These are phyloP conservation scores for Siderastrea siderea DNA, from an alignment of 92 coral and sea anemone species.

Conservation along the genomic window DNA sequence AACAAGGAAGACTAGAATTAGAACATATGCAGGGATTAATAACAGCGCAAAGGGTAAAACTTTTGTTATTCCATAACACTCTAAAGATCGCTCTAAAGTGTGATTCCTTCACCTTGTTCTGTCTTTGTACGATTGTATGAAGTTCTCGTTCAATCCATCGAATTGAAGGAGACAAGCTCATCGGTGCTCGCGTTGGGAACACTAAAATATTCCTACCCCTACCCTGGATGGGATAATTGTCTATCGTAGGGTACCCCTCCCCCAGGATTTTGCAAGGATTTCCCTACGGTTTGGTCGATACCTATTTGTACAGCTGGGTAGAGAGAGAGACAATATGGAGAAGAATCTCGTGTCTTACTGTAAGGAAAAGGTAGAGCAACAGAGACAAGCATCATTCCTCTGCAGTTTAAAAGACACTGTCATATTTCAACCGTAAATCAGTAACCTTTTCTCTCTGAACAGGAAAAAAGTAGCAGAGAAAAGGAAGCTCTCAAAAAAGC, in stretches of 20 bases:
- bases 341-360: no score
- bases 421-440: neutral
- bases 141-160: neutral
- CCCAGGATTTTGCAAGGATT: no score
- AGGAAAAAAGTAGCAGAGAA: slow-evolving; percentile 93
- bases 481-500: slow-evolving; percentile 98
- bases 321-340: no score
- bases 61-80: neutral
- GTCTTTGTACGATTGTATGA: neutral
- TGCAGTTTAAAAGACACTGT: no score
- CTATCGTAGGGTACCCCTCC: no score
- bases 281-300: no score
- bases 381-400: no score
- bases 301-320: no score
- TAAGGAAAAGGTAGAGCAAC: no score
- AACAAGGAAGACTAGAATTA: slow-evolving; percentile 85
- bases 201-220: no score
- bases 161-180: neutral
- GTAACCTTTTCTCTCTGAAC: neutral
- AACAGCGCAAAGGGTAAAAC: slow-evolving; percentile 89
- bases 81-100: neutral
- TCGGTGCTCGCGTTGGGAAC: neutral
- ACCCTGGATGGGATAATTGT: no score
- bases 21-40: slow-evolving; percentile 96
- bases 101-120: neutral